Conservation (phyloP, 2,797 vertebrate genomes). For the Heliangelus exortis region DNA sequence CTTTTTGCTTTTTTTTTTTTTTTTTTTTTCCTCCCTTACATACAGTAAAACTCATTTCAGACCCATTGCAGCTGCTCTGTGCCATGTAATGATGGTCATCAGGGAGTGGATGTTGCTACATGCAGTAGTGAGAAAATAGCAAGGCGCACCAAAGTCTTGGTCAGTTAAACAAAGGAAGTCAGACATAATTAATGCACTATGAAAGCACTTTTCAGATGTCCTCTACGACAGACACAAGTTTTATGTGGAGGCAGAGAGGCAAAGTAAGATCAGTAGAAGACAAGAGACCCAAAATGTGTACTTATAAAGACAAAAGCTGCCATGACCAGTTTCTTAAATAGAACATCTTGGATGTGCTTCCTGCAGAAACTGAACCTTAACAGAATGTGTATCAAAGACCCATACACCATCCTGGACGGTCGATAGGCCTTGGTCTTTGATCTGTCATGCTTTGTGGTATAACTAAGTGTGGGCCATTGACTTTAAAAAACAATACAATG, state of each 20-base stretch:
- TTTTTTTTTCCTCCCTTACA: background rate
- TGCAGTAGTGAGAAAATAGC: background rate
- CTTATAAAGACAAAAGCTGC: background rate
- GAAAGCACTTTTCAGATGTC: background rate
- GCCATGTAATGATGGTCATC: rapidly evolving
- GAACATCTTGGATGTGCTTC: background rate
- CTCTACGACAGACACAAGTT: background rate
- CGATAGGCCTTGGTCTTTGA: background rate
- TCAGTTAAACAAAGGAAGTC: background rate
- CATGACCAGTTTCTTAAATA: background rate
- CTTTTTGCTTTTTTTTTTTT: background rate
- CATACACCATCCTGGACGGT: background rate
- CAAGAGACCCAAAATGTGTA: background rate
- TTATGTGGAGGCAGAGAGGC: background rate
- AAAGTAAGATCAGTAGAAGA: background rate
- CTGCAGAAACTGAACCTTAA: background rate
- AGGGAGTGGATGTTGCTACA: background rate
- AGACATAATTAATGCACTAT: background rate
- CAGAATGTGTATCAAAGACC: background rate
- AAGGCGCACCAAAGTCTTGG: background rate
- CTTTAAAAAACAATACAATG: background rate
- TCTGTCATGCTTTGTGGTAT: rapidly evolving
- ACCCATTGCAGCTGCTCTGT: background rate
- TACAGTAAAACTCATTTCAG: background rate
- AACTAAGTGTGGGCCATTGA: background rate